These are phyloP conservation scores for Apocrypta bakeri DNA, from an alignment of 1,140 invertebrate genomes.

Conservation along the genomic window DNA sequence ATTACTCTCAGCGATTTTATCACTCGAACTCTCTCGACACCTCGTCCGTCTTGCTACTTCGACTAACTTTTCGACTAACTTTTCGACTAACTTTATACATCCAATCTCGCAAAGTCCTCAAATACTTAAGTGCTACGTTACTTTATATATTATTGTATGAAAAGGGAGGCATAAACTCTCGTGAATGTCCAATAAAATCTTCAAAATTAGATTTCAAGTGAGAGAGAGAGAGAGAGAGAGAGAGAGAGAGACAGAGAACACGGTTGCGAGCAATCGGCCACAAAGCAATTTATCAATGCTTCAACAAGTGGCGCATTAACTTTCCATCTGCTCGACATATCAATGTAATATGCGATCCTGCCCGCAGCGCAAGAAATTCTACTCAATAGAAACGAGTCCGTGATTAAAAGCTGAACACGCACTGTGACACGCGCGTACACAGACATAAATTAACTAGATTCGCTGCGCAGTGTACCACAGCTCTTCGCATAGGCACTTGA, in stretches of 20 bases:
- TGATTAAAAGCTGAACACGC: not conserved
- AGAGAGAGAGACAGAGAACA: too few relatives aligned
- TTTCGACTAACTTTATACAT: too few relatives aligned
- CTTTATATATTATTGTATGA: not conserved
- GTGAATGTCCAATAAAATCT: not conserved
- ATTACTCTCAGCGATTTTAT: too few relatives aligned
- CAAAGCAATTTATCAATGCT: slow-evolving; percentile 6
- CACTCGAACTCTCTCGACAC: too few relatives aligned
- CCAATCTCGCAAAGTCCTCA: not conserved
- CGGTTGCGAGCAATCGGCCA: not conserved
- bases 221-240: not conserved
- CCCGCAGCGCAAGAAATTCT: not conserved
- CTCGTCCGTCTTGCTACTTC: too few relatives aligned
- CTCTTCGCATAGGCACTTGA: not conserved
- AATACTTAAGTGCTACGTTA: not conserved
- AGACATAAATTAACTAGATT: not conserved
- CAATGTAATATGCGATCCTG: not conserved
- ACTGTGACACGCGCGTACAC: not conserved
- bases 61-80: too few relatives aligned
- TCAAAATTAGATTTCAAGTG: not conserved
- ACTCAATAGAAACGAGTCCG: not conserved
- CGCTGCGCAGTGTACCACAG: not conserved
- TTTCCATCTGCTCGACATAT: not conserved
- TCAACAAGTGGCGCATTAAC: slow-evolving; percentile 12
- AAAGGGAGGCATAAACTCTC: not conserved